These are phyloP conservation scores for Globicephala melas DNA, from an alignment of 2,113 vertebrate genomes.

Conservation along the genomic window DNA sequence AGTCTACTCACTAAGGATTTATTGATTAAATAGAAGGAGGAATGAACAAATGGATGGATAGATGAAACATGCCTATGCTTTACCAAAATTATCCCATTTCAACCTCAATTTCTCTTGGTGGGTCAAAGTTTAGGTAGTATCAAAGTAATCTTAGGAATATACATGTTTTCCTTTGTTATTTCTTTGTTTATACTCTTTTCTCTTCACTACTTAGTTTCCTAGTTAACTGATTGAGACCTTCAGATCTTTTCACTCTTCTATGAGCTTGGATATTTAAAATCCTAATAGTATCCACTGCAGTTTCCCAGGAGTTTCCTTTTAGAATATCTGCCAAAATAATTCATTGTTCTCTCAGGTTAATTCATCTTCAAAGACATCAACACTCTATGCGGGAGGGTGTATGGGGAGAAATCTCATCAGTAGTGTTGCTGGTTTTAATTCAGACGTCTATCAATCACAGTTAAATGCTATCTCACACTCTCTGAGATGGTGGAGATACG, in stretches of 20 bases:
- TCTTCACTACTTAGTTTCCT: not conserved
- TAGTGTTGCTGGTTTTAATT: constrained; percentile 61
- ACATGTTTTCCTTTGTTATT: not conserved
- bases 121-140: not conserved
- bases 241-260: not conserved
- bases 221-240: not conserved
- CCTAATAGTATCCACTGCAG: not conserved
- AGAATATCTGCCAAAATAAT: constrained; percentile 62
- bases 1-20: not conserved
- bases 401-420: constrained; percentile 43
- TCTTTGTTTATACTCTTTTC: not conserved
- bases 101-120: not conserved
- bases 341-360: constrained; percentile 41
- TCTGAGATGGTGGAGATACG: not conserved
- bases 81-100: not conserved
- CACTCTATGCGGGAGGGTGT: not conserved
- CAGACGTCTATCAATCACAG: constrained; percentile 54
- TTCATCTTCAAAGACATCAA: constrained; percentile 58
- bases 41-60: not conserved
- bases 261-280: not conserved
- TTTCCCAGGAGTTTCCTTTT: constrained; percentile 49
- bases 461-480: constrained; percentile 58
- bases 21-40: not conserved
- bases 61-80: not conserved
- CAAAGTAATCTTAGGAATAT: not conserved